Conservation (phyloP, 2,888 invertebrate species). For the Caenorhabditis zanzibari region DNA sequence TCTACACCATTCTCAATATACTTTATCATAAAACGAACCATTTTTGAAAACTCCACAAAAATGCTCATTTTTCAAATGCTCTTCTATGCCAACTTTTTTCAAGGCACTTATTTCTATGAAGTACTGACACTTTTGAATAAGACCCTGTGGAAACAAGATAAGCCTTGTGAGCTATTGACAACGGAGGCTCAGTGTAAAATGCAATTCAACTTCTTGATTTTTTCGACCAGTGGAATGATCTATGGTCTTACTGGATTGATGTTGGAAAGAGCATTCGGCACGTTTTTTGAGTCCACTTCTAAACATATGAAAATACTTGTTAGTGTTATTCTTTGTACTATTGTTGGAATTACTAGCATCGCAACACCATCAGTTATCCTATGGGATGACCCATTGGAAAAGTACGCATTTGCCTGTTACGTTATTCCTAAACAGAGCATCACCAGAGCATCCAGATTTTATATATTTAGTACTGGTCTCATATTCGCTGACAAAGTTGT, state of each 20-base stretch:
- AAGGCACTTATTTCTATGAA: not conserved
- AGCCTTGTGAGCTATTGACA: not conserved
- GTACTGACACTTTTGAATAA: not conserved
- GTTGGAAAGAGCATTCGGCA: constrained; percentile 10
- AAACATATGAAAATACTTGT: not conserved
- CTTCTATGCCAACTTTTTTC: not conserved
- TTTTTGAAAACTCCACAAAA: constrained; percentile 6
- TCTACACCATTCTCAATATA: not conserved
- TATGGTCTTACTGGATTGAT: constrained; percentile 8
- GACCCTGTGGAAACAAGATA: not conserved
- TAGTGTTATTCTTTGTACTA: not conserved
- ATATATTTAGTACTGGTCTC: not conserved
- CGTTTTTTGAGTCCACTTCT: not conserved
- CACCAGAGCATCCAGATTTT: not conserved
- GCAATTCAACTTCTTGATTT: not conserved
- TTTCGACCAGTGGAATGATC: not conserved
- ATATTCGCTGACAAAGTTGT: not conserved
- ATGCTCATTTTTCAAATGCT: not conserved
- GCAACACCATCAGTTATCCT: not conserved
- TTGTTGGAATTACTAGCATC: not conserved
- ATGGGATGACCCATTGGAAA: constrained; percentile 19
- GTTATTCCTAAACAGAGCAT: constrained; percentile 8
- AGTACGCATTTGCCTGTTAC: not conserved
- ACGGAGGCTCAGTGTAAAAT: not conserved
- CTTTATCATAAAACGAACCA: not conserved